Conservation (phyloP, 2,113 vertebrate genomes). For the Dasyurus viverrinus region DNA sequence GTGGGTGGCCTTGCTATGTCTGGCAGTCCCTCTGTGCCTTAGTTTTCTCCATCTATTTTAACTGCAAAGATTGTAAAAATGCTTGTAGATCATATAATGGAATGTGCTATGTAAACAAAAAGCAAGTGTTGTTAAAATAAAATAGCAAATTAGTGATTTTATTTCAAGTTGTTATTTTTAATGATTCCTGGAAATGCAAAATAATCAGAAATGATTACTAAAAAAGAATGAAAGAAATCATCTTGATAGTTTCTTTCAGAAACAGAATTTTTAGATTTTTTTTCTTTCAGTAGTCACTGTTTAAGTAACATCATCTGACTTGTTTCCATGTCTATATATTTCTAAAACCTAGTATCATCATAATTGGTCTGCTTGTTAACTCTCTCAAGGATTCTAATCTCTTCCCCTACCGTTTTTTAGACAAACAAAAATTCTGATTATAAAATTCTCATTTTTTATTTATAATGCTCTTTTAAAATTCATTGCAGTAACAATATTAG, state of each 20-base stretch:
- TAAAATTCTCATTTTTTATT: constrained; percentile 44
- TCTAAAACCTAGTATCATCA: background rate
- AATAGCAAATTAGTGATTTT: constrained; percentile 70
- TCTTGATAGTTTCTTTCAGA: constrained; percentile 52
- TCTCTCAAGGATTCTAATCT: background rate
- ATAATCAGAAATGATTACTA: constrained; percentile 52
- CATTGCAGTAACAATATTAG: constrained; percentile 29
- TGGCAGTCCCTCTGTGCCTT: constrained; percentile 53
- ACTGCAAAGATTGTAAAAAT: constrained; percentile 55
- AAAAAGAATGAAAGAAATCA: constrained; percentile 23
- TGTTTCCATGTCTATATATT: constrained; percentile 10
- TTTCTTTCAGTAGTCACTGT: background rate
- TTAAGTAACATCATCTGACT: background rate
- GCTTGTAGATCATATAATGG: constrained; percentile 66
- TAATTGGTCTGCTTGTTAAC: constrained; percentile 39
- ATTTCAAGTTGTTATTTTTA: constrained; percentile 58
- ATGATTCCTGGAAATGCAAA: constrained; percentile 54
- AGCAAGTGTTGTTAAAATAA: constrained; percentile 71
- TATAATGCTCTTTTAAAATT: constrained; percentile 40
- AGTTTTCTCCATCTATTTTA: constrained; percentile 77
- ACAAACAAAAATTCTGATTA: constrained; percentile 41
- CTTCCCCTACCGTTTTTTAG: constrained; percentile 18
- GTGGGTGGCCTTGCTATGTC: constrained; percentile 54
- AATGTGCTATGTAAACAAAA: constrained; percentile 71
- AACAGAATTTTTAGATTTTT: constrained; percentile 51